A percentile compares a stretch with the other conserved stretches of the same genome.
These are phyloP conservation scores for Diloba caeruleocephala DNA, from an alignment of 2,888 invertebrate genomes.

Conservation along the genomic window DNA sequence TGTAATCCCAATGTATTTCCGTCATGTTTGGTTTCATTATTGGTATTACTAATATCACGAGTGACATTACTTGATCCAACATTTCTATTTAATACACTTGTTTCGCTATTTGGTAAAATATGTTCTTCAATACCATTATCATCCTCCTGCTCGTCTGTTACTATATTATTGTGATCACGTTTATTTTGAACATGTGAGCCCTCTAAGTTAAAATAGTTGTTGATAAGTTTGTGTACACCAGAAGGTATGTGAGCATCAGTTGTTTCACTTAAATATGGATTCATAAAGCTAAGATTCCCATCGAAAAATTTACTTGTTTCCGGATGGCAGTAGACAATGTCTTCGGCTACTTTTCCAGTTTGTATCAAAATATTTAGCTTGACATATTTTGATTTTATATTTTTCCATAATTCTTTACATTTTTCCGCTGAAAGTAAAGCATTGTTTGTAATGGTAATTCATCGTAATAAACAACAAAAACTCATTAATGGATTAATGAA, in stretches of 20 bases:
- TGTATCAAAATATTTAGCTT: constrained; percentile 19
- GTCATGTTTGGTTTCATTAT: not conserved
- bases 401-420: constrained; percentile 5
- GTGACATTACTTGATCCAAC: too few species aligned
- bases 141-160: constrained; percentile 26
- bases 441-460: too few species aligned
- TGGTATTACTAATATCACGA: not conserved
- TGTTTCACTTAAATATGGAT: constrained; percentile 10
- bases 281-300: constrained; percentile 20
- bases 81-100: constrained; percentile 5
- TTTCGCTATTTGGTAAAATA: too few species aligned
- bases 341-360: constrained; percentile 7
- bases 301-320: constrained; percentile 13
- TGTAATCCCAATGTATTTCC: constrained; percentile 14
- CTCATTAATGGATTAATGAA: too few species aligned
- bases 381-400: constrained; percentile 9
- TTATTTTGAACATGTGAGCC: not conserved
- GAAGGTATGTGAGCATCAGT: constrained; percentile 6
- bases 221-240: constrained; percentile 4
- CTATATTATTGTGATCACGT: not conserved
- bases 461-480: too few species aligned
- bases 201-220: constrained; percentile 2
- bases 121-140: too few species aligned
- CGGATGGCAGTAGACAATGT: not conserved
- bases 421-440: constrained; percentile 8